These are phyloP conservation scores for Xiphydria camelus DNA, from an alignment of 2,888 invertebrate species.

Conservation along the genomic window DNA sequence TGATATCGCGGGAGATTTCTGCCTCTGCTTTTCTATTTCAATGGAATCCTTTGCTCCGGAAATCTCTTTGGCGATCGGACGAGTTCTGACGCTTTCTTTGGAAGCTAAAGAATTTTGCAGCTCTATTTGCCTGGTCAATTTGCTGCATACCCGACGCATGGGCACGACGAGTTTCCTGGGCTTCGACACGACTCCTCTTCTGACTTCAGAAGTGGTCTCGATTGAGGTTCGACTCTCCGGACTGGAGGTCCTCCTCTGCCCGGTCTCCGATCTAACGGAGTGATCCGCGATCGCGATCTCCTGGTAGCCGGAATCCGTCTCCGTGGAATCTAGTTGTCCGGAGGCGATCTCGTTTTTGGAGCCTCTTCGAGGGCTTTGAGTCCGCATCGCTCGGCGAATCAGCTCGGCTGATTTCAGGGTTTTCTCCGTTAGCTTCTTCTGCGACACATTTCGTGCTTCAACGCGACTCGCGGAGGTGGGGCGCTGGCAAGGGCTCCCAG, in stretches of 20 bases:
- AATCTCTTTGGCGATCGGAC: no score
- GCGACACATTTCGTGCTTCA: no score
- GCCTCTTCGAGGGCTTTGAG: background rate
- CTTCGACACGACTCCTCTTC: background rate
- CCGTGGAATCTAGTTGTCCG: background rate
- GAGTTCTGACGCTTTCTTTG: no score
- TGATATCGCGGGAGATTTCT: no score
- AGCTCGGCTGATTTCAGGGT: constrained; percentile 19
- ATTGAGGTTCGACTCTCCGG: background rate
- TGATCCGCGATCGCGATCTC: background rate
- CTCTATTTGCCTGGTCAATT: background rate
- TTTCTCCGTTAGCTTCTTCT: background rate
- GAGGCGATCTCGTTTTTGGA: background rate
- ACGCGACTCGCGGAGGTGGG: no score
- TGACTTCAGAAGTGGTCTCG: background rate
- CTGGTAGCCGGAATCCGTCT: background rate
- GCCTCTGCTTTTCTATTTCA: no score
- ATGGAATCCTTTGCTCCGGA: no score
- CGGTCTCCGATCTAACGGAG: background rate
- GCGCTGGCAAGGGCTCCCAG: no score
- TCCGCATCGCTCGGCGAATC: constrained; percentile 14
- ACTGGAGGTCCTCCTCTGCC: no score
- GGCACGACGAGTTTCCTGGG: background rate
- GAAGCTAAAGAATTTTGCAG: no score
- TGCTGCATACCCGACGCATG: background rate